Conservation (phyloP, 2,888 invertebrate genomes). For the Lasiommata megera region DNA sequence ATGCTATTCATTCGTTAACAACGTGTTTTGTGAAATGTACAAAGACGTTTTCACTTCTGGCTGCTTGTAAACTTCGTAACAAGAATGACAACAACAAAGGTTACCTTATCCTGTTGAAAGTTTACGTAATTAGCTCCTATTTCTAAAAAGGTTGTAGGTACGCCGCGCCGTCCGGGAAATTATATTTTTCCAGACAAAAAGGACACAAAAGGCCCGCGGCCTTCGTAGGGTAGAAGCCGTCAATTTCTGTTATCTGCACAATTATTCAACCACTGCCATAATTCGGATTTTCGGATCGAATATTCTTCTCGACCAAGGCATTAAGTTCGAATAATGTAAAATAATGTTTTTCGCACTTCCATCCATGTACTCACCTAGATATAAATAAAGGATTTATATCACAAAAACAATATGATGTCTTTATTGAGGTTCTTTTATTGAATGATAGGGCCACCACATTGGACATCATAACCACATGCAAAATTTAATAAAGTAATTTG, state of each 20-base stretch:
- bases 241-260: conserved; percentile 9
- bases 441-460: too few species aligned
- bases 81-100: conserved; percentile 3
- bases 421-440: too few species aligned
- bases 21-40: not conserved
- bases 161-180: conserved; percentile 4
- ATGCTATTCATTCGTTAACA: not conserved
- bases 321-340: not conserved
- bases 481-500: too few species aligned
- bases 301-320: not conserved
- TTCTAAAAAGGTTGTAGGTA: conserved; percentile 8
- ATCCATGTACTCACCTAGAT: too few species aligned
- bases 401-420: too few species aligned
- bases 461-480: too few species aligned
- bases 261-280: conserved; percentile 9
- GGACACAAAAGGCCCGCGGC: conserved; percentile 11
- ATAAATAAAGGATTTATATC: too few species aligned
- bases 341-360: not conserved
- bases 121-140: conserved; percentile 12
- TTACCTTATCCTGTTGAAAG: conserved; percentile 13
- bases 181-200: conserved; percentile 13
- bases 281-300: not conserved
- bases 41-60: not conserved
- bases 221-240: not conserved
- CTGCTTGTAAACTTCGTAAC: conserved; percentile 1